Percentiles rank a stretch among this genome's conserved stretches.
Conservation (phyloP, 2,888 invertebrate genomes). For the Rhingia campestris region DNA sequence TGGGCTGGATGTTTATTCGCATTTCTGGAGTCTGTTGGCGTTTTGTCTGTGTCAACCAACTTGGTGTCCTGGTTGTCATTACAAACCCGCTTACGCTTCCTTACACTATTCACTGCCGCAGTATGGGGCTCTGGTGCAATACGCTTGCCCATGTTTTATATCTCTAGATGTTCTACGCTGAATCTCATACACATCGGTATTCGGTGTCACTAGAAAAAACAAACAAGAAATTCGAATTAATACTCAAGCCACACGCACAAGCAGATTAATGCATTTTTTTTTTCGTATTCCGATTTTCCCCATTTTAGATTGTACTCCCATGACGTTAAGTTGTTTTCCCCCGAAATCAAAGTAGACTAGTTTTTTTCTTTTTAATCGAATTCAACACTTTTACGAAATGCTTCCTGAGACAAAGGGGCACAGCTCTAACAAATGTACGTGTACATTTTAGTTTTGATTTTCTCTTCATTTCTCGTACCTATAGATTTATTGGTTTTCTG, state of each 20-base stretch:
- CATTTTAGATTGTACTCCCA: slow-evolving; percentile 28
- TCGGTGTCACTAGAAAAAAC: slow-evolving; percentile 22
- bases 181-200: slow-evolving; percentile 6
- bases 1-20: slow-evolving; percentile 14
- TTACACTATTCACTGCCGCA: slow-evolving; percentile 75
- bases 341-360: not conserved
- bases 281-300: slow-evolving; percentile 14
- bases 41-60: slow-evolving; percentile 19
- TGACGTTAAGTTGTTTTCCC: not conserved
- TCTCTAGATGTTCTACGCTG: slow-evolving; percentile 9
- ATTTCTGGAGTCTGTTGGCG: slow-evolving; percentile 15
- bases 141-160: slow-evolving; percentile 79
- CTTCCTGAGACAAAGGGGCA: not conserved
- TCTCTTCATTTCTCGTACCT: slow-evolving; percentile 37
- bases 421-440: not conserved
- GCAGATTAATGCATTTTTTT: slow-evolving; percentile 22
- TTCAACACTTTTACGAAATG: slow-evolving; percentile 2
- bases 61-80: slow-evolving; percentile 51
- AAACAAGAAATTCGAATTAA: slow-evolving; percentile 40
- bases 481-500: slow-evolving; percentile 67
- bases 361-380: slow-evolving; percentile 12
- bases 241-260: slow-evolving; percentile 10
- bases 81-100: slow-evolving; percentile 79
- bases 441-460: slow-evolving; percentile 2
- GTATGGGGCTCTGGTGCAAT: slow-evolving; percentile 75